Evolutionary conservation across 2,113 vertebrate species (phyloP), one percentile per base, ranked within the genome.

Genomic region (Typhlomys cinereus): DNA sequence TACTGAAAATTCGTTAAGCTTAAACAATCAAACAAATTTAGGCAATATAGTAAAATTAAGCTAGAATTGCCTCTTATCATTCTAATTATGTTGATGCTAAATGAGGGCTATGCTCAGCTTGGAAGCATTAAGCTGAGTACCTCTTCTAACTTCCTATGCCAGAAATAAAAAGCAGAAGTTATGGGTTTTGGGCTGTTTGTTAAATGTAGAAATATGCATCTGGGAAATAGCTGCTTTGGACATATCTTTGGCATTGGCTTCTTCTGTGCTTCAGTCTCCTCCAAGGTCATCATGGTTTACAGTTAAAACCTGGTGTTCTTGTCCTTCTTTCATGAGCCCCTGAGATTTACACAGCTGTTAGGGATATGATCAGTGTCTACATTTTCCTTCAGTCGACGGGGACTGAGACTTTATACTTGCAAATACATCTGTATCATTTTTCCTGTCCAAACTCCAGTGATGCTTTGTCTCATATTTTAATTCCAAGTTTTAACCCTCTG

Each of bases 261-360:
- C 41, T 39, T 1, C 14, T 7, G 44, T 89, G 52, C 17, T 87
- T 12, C 41, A 67, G 71, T 82, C 6, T 90, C 54, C 5, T 75
- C 34, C 18, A 5, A 39, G 14, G 3, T 88, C 69, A 83, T 15
- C 36, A 88, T 6, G 4, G 7, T 91, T 92, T 86, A 57, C 27
- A 83, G 64, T 88, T 94, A 83, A n/a, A 96, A 69, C 50, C 4
- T 46, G 5, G 10, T 89, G 31, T 86, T 79, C 21, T 5, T 29
- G 6, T 70, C 9, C 2, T 89, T 89, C 31, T 93, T 89, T 90
- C 48, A 66, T 61, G 36, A 21, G 41, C 11, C 41, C 67, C 14
- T 79, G 54, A 89, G 36, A 79, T 82, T 95, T 95, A 64, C 46
- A n/a, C 34, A 91, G 31, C 70, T 75, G 50, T 88, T 92, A 80